Evolutionary conservation across 2,888 invertebrate species (phyloP), one percentile per base, ranked within the genome.

Genomic region (Drosophila anceps): DNA sequence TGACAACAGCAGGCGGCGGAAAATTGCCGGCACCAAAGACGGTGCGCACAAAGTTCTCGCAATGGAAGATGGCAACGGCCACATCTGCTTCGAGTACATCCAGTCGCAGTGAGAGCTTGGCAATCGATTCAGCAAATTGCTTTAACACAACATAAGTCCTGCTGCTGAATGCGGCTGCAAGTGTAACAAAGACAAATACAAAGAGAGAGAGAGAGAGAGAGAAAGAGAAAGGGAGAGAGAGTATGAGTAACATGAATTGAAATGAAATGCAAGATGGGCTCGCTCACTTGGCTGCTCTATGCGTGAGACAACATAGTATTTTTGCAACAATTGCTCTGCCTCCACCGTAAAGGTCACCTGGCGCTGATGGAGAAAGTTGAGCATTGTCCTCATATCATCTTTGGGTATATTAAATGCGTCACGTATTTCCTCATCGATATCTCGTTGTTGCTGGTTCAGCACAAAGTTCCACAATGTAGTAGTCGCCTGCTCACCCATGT

Each of bases 241-340:
- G 33, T 10, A 9, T 43, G 29, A 48, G 43, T 39, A 12, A 27
- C 51, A 65, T 57, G 62, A 24, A 60, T 60, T 4, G 3, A 57
- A 66, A 33, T 55, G 67, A 76, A 24, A 65, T n/a, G 41, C 3
- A 46, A 44, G 33, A 43, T 57, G 4, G 29, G 50, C 69, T 69
- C 69, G 50, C 69, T 69, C 69, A 92, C 94, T 92, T 24, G 93
- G 91, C 46, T 93, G 90, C 24, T 91, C 85, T 35, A 88, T 84
- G 55, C 94, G 91, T 12, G 93, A 92, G 12, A 93, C 92, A 0
- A 94, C 92, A 82, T 93, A 94, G 79, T 94, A 94, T 60, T 93
- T 92, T 67, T 92, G 92, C 15, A 94, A 86, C 63, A 94, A 80
- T 15, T 88, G 75, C 8, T 90, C 81, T 0, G 94, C 94, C 20